phyloP scores from a whole-genome alignment of 2,113 vertebrate genomes.

The Hoplias malabaricus region DNA sequence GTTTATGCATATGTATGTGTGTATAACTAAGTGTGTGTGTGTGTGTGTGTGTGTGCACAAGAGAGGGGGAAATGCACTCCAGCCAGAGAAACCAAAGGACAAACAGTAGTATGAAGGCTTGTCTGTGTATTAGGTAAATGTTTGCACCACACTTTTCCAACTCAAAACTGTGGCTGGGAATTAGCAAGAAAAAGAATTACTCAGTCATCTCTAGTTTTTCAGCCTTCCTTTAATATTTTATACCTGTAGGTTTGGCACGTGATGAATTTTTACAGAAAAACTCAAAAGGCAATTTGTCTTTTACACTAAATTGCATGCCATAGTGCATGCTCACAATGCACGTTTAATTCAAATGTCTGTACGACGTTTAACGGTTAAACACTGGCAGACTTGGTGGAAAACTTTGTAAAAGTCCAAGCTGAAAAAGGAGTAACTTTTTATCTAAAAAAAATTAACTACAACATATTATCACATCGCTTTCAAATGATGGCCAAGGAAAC shows the following conservation, averaged over 20 bases:
- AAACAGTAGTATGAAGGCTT: slow-evolving; percentile 26
- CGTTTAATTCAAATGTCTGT: slow-evolving; percentile 16
- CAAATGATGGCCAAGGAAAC: slow-evolving; percentile 44
- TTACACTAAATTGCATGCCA: not conserved
- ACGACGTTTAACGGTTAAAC: not conserved
- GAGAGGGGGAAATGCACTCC: not conserved
- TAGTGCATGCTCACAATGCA: slow-evolving; percentile 16
- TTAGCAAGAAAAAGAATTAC: slow-evolving; percentile 17
- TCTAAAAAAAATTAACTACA: slow-evolving; percentile 51
- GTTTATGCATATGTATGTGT: not conserved
- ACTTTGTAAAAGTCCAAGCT: slow-evolving; percentile 22
- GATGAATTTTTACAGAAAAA: slow-evolving; percentile 24
- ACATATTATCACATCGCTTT: slow-evolving; percentile 41
- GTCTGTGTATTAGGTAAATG: slow-evolving; percentile 37
- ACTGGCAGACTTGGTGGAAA: not conserved
- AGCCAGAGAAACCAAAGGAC: not conserved
- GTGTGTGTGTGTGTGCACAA: not conserved
- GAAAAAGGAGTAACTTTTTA: slow-evolving; percentile 31
- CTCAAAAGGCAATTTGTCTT: slow-evolving; percentile 22
- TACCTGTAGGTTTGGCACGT: slow-evolving; percentile 13
- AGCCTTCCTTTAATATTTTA: slow-evolving; percentile 17
- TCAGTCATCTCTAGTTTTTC: not conserved
- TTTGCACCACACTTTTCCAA: slow-evolving; percentile 27
- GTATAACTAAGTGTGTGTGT: not conserved
- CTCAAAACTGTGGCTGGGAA: slow-evolving; percentile 7